These are phyloP conservation scores for Cherax destructor DNA, from an alignment of 1,140 invertebrate species.

Conservation along the genomic window DNA sequence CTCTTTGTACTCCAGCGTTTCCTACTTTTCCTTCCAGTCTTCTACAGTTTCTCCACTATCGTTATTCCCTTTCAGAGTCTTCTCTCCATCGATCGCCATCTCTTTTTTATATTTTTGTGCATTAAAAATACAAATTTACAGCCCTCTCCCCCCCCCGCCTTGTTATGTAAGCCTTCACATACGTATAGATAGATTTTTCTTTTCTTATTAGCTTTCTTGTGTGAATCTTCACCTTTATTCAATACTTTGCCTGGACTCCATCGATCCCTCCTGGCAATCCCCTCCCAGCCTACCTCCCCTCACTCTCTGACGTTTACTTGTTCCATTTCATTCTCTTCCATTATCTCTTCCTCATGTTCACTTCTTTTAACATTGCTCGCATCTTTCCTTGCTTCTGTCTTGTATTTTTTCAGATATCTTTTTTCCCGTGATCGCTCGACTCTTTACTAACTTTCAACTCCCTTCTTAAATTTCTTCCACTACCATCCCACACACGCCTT, in stretches of 20 bases:
- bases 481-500: not conserved
- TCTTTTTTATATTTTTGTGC: not conserved
- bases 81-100: not conserved
- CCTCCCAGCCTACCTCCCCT: not conserved
- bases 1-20: slow-evolving; percentile 14
- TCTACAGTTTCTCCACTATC: not conserved
- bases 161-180: not conserved
- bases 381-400: not conserved
- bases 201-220: not conserved
- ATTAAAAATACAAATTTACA: not conserved
- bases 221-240: not conserved
- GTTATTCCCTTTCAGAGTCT: not conserved
- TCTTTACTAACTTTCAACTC: not conserved
- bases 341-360: not conserved
- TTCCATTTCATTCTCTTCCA: not conserved
- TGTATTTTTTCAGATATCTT: not conserved
- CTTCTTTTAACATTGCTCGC: not conserved
- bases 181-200: not conserved
- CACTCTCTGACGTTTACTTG: not conserved
- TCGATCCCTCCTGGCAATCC: not conserved
- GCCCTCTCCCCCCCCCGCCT: no score
- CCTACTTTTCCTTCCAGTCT: not conserved
- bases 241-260: not conserved
- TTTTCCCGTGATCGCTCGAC: not conserved
- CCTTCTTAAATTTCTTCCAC: slow-evolving; percentile 3